Percentiles rank a stretch among this genome's conserved stretches.
Evolutionary conservation across 35 echinoderm and acorn worm species (phyloP).

Genomic region (Eucidaris tribuloides): DNA sequence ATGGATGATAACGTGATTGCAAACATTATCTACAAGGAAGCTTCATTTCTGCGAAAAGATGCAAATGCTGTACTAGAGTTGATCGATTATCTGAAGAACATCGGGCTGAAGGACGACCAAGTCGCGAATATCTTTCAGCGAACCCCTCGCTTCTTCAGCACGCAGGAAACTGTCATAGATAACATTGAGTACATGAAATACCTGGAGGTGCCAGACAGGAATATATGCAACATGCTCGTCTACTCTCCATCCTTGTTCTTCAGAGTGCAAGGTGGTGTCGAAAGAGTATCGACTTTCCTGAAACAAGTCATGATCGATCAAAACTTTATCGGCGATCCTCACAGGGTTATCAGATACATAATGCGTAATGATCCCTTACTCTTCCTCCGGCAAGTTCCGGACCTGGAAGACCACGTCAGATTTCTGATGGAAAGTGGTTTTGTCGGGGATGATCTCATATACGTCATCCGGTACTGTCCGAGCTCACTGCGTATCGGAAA

Average conservation of each 20-base stretch:
- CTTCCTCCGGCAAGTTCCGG: constrained; percentile 43
- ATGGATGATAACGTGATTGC: constrained; percentile 6
- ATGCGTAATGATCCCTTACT: constrained; percentile 45
- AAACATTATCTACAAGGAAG: constrained; percentile 33
- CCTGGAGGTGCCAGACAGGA: constrained; percentile 43
- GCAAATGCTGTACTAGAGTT: neutral
- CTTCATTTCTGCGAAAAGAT: constrained; percentile 25
- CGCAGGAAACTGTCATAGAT: constrained; percentile 16
- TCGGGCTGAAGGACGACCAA: constrained; percentile 9
- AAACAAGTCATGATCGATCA: constrained; percentile 40
- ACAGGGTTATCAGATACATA: constrained; percentile 35
- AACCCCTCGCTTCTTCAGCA: constrained; percentile 45
- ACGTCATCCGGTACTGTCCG: constrained; percentile 70
- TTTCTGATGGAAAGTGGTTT: constrained; percentile 45
- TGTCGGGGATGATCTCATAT: constrained; percentile 26
- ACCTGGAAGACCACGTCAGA: constrained; percentile 41
- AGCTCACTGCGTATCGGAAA: constrained; percentile 61
- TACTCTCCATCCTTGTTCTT: constrained; percentile 67
- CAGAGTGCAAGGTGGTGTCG: constrained; percentile 39
- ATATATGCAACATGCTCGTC: constrained; percentile 43
- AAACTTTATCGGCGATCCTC: constrained; percentile 15
- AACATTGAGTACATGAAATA: constrained; percentile 57
- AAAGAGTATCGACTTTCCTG: constrained; percentile 27
- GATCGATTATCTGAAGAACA: constrained; percentile 38
- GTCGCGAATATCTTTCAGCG: constrained; percentile 66